A percentile compares a stretch with the other conserved stretches of the same genome.
Conservation (phyloP, 2,113 vertebrate genomes). For the Gyps fulvus region DNA sequence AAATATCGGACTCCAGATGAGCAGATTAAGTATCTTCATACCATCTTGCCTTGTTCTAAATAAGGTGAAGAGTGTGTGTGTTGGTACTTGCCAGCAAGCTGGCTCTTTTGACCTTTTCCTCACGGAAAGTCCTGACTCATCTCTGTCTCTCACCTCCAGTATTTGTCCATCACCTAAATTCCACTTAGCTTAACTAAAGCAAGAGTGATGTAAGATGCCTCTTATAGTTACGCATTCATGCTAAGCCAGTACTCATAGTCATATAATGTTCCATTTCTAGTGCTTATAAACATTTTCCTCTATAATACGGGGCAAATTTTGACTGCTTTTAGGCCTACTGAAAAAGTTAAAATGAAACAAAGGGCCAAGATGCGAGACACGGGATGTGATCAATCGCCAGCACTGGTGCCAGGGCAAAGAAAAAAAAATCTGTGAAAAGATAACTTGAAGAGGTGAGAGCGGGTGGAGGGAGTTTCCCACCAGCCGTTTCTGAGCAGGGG, state of each 20-base stretch:
- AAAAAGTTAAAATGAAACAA: not conserved
- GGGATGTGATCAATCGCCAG: not conserved
- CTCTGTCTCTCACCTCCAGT: not conserved
- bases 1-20: not conserved
- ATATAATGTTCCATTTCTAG: not conserved
- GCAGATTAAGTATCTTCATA: not conserved
- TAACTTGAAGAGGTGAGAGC: not conserved
- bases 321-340: not conserved
- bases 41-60: not conserved
- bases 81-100: not conserved
- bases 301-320: not conserved
- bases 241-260: not conserved
- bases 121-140: not conserved
- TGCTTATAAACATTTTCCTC: not conserved
- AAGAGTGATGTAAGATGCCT: not conserved
- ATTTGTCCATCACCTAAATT: not conserved
- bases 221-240: not conserved
- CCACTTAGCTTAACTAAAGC: not conserved
- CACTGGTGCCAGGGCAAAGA: not conserved
- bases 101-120: not conserved
- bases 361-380: not conserved
- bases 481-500: not conserved
- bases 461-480: not conserved
- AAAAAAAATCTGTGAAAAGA: not conserved
- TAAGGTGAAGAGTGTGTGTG: not conserved